phyloP scores from a whole-genome alignment of 1,140 invertebrate species.

The Bombus cullumanus region DNA sequence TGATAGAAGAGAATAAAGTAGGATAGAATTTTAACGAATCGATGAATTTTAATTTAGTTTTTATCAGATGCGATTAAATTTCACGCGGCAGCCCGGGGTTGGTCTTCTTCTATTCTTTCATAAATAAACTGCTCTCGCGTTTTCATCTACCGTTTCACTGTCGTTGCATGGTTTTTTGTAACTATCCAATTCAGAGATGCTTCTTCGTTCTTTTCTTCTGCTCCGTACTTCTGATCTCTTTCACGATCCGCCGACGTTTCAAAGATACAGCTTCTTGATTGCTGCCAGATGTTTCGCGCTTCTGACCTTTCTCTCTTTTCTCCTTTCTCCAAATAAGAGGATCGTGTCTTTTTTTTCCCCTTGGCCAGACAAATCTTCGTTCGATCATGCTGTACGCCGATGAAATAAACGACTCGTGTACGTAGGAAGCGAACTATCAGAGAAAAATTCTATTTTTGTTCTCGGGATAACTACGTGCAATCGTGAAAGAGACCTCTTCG shows the following conservation, averaged over 20 bases:
- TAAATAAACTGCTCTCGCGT: slow-evolving; percentile 27
- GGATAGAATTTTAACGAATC: background rate
- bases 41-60: background rate
- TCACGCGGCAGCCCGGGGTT: rapidly evolving
- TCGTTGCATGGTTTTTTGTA: slow-evolving; percentile 38
- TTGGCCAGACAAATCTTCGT: background rate
- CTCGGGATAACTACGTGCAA: too few species aligned
- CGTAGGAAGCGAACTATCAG: background rate
- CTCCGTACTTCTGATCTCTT: slow-evolving; percentile 56
- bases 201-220: slow-evolving; percentile 47
- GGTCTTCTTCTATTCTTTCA: background rate
- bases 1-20: background rate
- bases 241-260: slow-evolving; percentile 61
- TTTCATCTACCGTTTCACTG: slow-evolving; percentile 43
- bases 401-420: background rate
- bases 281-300: slow-evolving; percentile 72
- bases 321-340: slow-evolving; percentile 59
- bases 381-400: background rate
- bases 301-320: slow-evolving; percentile 46
- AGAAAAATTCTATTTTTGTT: background rate
- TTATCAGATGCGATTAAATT: background rate
- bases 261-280: slow-evolving; percentile 70
- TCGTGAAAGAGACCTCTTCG: too few species aligned
- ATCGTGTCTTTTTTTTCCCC: background rate
- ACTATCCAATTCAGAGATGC: slow-evolving; percentile 56